A percentile compares a stretch with the other conserved stretches of the same genome.
Evolutionary conservation across 2,888 invertebrate species (phyloP).

Genomic region (Meteorus cinctellus): DNA sequence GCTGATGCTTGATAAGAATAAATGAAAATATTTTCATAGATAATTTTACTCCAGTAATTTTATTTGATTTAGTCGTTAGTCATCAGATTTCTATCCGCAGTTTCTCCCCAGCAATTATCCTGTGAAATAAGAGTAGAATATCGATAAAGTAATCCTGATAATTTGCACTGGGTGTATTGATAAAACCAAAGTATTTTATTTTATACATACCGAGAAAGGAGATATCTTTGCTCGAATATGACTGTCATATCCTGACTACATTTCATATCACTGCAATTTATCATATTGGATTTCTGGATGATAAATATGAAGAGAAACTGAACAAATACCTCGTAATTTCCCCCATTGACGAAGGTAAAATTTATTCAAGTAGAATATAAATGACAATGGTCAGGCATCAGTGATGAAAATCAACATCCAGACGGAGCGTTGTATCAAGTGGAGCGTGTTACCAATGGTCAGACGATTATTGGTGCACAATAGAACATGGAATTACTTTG

Average conservation of each 20-base stretch:
- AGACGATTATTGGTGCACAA: conserved; percentile 13
- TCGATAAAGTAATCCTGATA: background rate
- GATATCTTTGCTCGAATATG: background rate
- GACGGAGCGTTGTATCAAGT: background rate
- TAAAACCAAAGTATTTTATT: no score
- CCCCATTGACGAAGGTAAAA: background rate
- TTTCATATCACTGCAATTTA: background rate
- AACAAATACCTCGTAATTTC: background rate
- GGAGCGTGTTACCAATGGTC: conserved; percentile 11
- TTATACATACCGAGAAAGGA: background rate
- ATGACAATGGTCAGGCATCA: conserved; percentile 13
- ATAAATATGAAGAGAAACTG: background rate
- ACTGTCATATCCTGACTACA: background rate
- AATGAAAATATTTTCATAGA: background rate
- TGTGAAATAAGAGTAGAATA: background rate
- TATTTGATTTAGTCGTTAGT: background rate
- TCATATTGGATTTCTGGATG: background rate
- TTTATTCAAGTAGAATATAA: conserved; percentile 19
- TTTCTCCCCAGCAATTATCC: background rate
- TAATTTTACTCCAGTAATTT: background rate
- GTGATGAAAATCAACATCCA: conserved; percentile 11
- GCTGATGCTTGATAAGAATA: background rate
- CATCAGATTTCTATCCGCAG: background rate
- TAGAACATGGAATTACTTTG: conserved; percentile 10
- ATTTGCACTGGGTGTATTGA: no score